Conservation (phyloP, 2,797 vertebrate species). For the Clarias pachynema region DNA sequence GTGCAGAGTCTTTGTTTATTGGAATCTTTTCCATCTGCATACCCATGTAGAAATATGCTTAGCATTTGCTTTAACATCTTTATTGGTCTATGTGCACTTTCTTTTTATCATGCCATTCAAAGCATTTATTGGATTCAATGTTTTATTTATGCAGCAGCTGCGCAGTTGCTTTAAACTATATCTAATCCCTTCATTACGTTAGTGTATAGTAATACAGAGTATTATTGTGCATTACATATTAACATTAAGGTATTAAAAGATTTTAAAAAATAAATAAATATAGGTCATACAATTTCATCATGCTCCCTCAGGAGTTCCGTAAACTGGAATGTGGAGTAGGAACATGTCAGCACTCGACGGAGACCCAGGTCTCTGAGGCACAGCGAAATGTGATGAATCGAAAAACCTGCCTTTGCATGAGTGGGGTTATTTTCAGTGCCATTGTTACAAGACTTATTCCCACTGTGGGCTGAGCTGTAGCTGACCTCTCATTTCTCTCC, state of each 20-base stretch:
- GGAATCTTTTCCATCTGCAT: background rate
- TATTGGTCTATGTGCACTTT: background rate
- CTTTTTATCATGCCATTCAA: too few relatives aligned
- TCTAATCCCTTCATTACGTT: background rate
- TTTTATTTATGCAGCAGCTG: background rate
- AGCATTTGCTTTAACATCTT: background rate
- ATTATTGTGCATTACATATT: background rate
- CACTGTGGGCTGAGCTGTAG: background rate
- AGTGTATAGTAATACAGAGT: background rate
- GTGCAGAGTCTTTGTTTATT: background rate
- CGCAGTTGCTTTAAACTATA: background rate
- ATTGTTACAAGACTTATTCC: conserved; percentile 20
- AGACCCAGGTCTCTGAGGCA: conserved; percentile 1
- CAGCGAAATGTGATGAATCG: conserved; percentile 13
- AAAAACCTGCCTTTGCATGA: conserved; percentile 21
- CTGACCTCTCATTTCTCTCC: background rate
- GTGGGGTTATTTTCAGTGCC: conserved; percentile 2
- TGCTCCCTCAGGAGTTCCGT: conserved; percentile 27
- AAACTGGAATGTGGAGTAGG: conserved; percentile 19
- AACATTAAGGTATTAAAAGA: background rate
- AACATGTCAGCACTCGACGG: conserved; percentile 23
- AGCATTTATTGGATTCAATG: too few relatives aligned
- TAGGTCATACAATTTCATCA: background rate
- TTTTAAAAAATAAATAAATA: background rate
- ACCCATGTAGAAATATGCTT: background rate